Base-by-base conservation (phyloP, 2,113 vertebrate species). In the Saguinus imperator region DNA sequence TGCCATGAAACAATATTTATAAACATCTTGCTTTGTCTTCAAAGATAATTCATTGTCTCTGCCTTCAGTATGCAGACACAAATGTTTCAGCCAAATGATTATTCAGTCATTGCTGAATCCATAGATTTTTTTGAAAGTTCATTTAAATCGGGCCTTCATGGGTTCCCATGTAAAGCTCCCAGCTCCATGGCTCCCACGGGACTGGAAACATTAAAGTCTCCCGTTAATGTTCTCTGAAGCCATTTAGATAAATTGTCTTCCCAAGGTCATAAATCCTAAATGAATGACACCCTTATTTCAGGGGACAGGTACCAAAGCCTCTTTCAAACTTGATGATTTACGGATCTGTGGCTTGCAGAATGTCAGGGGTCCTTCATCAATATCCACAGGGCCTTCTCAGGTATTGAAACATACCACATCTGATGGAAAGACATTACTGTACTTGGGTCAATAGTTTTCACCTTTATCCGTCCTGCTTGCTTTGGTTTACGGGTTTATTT, bases 281-380 rank as follows among this genome's bases (percentile, higher is more conserved):
- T 94, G 89, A 94, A 97, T 0, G 9, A 75, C 87, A 76, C 76
- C 86, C 75, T 95, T 97, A 57, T 89, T 98, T 97, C 4, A 27
- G 91, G 94, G 75, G 88, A 97, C 73, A 94, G 92, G 80, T 80
- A 94, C 66, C 50, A 94, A 97, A 96, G 32, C 76, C 68, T 64
- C 87, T 98, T 94, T 92, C 93, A 68, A 85, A 92, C 66, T 4
- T 1, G 5, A 6, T 64, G 96, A 96, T 91, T 55, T 94, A 96
- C 94, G 90, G 82, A 61, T 94, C 87, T 57, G 72, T 92, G 89
- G 94, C 86, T 96, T 77, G 86, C 91, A 87, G 93, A 61, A 80
- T 83, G 87, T 72, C 88, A 92, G 52, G 66, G 92, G 35, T 75
- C 76, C 90, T 96, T 95, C 58, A 91, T 96, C 91, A 92, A 86